Conservation (phyloP, 92 coral and sea anemone species). For the Heliopora coerulea region DNA sequence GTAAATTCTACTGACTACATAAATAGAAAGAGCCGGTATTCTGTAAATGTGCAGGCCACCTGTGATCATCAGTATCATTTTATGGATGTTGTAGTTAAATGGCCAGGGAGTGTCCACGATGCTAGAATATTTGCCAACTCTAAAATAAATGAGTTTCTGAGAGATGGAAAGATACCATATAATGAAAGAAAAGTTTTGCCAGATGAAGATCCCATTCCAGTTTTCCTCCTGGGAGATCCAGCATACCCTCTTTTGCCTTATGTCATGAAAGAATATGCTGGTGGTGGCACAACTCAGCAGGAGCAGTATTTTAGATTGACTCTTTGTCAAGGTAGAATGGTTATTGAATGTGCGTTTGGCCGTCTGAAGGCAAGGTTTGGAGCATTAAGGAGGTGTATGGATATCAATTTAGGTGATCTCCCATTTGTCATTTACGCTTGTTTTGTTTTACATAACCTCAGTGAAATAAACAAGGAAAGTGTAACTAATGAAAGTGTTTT, state of each 20-base stretch:
- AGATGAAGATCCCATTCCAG: constrained; percentile 56
- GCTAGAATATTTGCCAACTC: constrained; percentile 43
- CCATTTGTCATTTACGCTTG: constrained; percentile 44
- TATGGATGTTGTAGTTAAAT: constrained; percentile 3
- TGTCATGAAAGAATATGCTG: constrained; percentile 49
- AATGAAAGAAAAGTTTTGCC: neutral
- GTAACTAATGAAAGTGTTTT: constrained; percentile 35
- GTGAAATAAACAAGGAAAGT: constrained; percentile 34
- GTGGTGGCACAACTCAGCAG: constrained; percentile 54
- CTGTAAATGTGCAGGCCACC: constrained; percentile 35
- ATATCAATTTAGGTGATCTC: constrained; percentile 25
- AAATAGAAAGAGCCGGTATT: constrained; percentile 41
- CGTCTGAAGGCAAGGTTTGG: constrained; percentile 54
- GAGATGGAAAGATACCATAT: constrained; percentile 28
- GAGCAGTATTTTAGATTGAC: constrained; percentile 46
- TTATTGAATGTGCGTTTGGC: constrained; percentile 47
- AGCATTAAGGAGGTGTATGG: constrained; percentile 43
- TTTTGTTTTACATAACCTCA: constrained; percentile 45
- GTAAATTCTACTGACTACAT: constrained; percentile 30
- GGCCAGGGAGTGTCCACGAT: constrained; percentile 23
- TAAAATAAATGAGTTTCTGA: neutral
- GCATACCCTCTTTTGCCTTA: constrained; percentile 51
- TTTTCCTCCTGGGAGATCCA: constrained; percentile 57
- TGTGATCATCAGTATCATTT: constrained; percentile 1
- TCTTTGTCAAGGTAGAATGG: too few relatives aligned